Evolutionary conservation across 2,113 vertebrate species (phyloP), one percentile per base, ranked within the genome.

Genomic region (Leuciscus idus): DNA sequence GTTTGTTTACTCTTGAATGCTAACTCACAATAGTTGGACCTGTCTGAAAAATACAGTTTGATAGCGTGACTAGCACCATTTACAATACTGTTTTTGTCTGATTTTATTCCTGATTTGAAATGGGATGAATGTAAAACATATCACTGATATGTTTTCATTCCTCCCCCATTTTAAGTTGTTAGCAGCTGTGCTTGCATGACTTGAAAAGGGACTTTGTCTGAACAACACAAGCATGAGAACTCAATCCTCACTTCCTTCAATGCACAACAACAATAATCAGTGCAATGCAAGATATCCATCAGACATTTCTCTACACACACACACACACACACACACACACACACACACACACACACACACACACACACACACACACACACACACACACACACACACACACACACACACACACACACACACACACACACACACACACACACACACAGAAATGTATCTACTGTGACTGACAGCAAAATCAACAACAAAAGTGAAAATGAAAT

Each of bases 401-500:
- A 64, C 61, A 59, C 57, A 59, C 55, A 66, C 28, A 66, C 28
- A 19, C 64, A 36, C 26, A 26, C 26, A 26, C 26, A 26, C 26
- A 26, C 26, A 26, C 26, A 26, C 26, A 64, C 61, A 28, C 28
- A 68, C 61, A 64, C 61, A 61, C 57, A 61, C 57, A 68, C 28
- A 33, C 28, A 19, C 64, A 36, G 33, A 21, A 5, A 66, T 66
- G 15, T 30, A 64, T 64, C 26, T 30, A 15, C 66, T 36, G 8
- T 72, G 33, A 72, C 33, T 72, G 33, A 72, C 33, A 70, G 36
- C 30, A 70, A 70, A 66, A 64, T 64, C 30, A 68, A 68, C 61
- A 64, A 64, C 12, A 70, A 72, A 36, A 12, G 0, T 10, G 10
- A 72, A 23, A 39, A 12, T 12, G 7, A 39, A 43, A 72, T 39